Evolutionary conservation across 2,113 vertebrate species (phyloP).

Genomic region (Micronycteris hirsuta): DNA sequence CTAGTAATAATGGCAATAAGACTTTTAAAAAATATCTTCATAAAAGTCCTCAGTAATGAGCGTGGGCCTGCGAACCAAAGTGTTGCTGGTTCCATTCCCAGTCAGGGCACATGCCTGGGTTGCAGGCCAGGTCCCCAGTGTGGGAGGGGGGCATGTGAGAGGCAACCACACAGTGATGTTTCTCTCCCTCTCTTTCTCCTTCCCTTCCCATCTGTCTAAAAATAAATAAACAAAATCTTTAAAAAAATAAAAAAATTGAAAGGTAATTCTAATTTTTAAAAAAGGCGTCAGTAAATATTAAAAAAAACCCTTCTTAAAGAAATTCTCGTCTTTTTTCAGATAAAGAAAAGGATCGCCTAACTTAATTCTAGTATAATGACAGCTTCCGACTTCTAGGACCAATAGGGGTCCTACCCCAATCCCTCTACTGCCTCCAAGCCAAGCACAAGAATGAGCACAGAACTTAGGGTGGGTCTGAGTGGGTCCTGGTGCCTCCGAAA

Average conservation of each 20-base stretch:
- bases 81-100: too few relatives aligned
- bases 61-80: too few relatives aligned
- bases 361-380: neutral
- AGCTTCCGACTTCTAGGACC: neutral
- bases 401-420: neutral
- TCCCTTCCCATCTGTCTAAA: too few relatives aligned
- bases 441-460: neutral
- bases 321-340: neutral
- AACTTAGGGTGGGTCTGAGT: neutral
- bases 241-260: too few relatives aligned
- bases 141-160: too few relatives aligned
- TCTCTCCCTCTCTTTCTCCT: too few relatives aligned
- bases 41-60: neutral
- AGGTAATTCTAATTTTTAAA: neutral
- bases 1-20: neutral
- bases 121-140: too few relatives aligned
- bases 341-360: neutral
- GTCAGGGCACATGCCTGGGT: too few relatives aligned
- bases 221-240: too few relatives aligned
- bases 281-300: neutral
- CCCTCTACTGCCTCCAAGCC: neutral
- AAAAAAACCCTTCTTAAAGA: neutral
- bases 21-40: neutral
- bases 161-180: too few relatives aligned
- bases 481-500: neutral